Conservation (phyloP, 2,797 vertebrate genomes). For the Peromyscus aztecus region DNA sequence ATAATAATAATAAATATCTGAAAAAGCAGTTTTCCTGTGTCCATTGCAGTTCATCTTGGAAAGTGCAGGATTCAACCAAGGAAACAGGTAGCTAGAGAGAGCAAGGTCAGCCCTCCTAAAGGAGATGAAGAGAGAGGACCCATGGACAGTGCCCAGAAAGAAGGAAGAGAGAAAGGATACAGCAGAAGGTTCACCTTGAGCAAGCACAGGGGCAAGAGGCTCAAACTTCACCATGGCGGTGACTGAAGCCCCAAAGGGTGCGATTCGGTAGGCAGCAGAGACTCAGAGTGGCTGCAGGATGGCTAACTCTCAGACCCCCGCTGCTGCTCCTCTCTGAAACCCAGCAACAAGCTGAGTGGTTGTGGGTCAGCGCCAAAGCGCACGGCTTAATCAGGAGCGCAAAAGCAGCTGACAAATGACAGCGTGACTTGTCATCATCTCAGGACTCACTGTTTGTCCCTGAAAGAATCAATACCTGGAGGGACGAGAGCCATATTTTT, state of each 20-base stretch:
- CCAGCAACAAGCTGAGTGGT: background rate
- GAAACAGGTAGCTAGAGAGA: background rate
- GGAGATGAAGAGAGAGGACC: background rate
- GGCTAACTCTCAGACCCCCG: background rate
- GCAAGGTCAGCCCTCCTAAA: background rate
- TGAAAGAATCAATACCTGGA: slow-evolving; percentile 76
- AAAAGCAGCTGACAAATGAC: slow-evolving; percentile 70
- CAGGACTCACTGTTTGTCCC: slow-evolving; percentile 64
- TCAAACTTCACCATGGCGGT: background rate
- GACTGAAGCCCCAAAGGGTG: rapidly evolving
- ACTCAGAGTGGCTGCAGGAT: background rate
- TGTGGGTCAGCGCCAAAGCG: background rate
- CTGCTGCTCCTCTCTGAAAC: background rate
- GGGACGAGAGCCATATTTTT: slow-evolving; percentile 73
- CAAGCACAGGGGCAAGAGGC: background rate
- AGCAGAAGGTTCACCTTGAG: background rate
- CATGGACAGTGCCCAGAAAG: background rate
- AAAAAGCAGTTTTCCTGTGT: background rate
- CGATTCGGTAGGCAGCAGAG: rapidly evolving
- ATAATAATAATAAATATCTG: background rate
- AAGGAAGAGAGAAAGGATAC: background rate
- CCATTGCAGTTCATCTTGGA: background rate
- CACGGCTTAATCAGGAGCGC: background rate
- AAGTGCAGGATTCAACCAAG: background rate
- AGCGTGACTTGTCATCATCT: slow-evolving; percentile 69